Base-by-base conservation (phyloP, 1,140 invertebrate genomes). In the Chymomyza costata region DNA sequence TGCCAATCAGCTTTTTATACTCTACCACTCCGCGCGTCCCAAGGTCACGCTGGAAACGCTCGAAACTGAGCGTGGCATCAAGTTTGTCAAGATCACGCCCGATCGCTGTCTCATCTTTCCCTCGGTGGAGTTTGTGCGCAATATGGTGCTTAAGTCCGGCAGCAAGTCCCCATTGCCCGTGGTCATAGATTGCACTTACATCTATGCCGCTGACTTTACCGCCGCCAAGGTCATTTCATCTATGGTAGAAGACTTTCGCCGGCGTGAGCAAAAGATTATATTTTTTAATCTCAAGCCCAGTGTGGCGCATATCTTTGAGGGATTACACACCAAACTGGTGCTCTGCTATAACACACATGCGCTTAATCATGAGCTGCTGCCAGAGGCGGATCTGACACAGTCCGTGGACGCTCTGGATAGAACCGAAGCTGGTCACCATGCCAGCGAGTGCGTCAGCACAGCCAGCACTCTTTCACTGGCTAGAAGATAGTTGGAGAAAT, bases 21-120 rank as follows among this genome's bases (percentile, higher is more conserved):
- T 98, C 11, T 97, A 97, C 83, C 93, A 96, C 63, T 93, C 94
- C 13, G 95, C 96, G 0, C 88, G 95, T 58, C 95, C 96, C 13
- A 94, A 94, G 83, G 92, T 97, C 18, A 89, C 89, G 1, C 89
- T 94, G 7, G 92, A 94, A 82, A 90, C 90, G 91, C 15, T 92
- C 3, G 82, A 84, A 90, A 92, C 90, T 53, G 86, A 86, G 37
- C 87, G 87, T 10, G 91, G 91, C 25, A 88, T 90, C 5, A 90
- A 93, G 56, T 94, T 94, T 76, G 85, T 95, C 3, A 90, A 95
- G 86, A 86, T 96, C 34, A 94, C 92, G 1, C 93, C 94, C 8
- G 93, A 95, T 84, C 90, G 94, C 30, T 94, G 94, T 65, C 86
- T 96, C 0, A 94, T 94, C 67, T 97, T 96, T 85, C 94, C 95